These are phyloP conservation scores for Leptopilina syphax DNA, from an alignment of 2,888 invertebrate species.

Conservation along the genomic window DNA sequence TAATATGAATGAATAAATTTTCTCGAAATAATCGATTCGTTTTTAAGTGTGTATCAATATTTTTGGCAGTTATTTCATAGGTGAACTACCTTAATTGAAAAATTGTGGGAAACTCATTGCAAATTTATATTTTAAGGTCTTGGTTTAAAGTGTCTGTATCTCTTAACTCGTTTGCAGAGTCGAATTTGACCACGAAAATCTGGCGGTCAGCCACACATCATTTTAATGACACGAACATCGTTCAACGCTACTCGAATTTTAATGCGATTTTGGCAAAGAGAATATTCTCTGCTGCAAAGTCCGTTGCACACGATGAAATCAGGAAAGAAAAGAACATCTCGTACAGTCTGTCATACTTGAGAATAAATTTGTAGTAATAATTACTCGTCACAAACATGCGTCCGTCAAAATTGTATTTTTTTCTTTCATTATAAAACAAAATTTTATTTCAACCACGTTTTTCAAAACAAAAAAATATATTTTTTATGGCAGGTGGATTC, in stretches of 20 bases:
- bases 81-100: constrained; percentile 1
- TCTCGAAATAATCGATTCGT: too few species aligned
- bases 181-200: constrained; percentile 41
- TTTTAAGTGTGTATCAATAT: too few species aligned
- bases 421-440: neutral
- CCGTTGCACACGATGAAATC: constrained; percentile 44
- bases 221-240: constrained; percentile 69
- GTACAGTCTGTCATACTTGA: constrained; percentile 51
- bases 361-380: constrained; percentile 52
- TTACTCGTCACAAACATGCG: constrained; percentile 20
- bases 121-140: neutral
- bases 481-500: too few species aligned
- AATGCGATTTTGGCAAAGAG: constrained; percentile 71
- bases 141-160: neutral
- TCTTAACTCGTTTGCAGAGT: neutral
- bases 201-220: constrained; percentile 69
- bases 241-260: constrained; percentile 62
- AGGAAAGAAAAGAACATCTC: constrained; percentile 6
- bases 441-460: too few species aligned
- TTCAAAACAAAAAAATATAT: too few species aligned
- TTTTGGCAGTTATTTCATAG: neutral
- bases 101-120: neutral
- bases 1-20: too few species aligned
- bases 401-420: constrained; percentile 23
- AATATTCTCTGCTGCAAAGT: constrained; percentile 11